Percentiles rank a stretch among this genome's conserved stretches.
phyloP scores from a whole-genome alignment of 2,797 vertebrate species.

The Pelodytes ibericus region DNA sequence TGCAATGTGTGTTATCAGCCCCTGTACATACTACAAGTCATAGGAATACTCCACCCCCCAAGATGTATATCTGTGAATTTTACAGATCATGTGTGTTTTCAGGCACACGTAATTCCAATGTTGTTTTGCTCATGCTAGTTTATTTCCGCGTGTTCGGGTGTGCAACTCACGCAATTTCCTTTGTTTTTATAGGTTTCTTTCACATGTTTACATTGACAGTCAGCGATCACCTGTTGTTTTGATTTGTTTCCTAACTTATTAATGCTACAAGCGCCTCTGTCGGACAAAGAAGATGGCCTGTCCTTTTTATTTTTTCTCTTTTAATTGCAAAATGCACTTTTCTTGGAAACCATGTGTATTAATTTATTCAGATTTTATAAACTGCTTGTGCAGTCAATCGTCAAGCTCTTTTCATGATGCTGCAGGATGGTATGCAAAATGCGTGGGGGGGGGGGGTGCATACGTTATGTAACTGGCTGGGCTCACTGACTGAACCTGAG shows the following conservation, averaged over 20 bases:
- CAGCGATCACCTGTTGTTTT: neutral
- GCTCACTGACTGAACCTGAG: no score
- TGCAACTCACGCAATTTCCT: neutral
- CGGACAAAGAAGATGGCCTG: conserved; percentile 15
- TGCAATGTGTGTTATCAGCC: neutral
- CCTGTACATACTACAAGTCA: neutral
- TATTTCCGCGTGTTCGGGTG: neutral
- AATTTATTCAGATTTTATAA: conserved; percentile 41
- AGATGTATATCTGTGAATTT: neutral
- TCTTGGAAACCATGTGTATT: conserved; percentile 24
- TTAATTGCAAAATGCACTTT: conserved; percentile 15
- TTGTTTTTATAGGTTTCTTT: neutral
- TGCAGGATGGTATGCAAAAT: neutral
- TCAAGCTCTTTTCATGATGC: neutral
- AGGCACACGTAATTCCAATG: neutral
- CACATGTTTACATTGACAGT: neutral
- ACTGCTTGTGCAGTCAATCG: neutral
- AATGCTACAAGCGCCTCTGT: neutral
- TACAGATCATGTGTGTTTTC: neutral
- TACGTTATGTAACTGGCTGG: no score
- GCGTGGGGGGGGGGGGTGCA: no score
- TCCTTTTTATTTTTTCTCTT: neutral
- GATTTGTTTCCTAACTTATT: neutral
- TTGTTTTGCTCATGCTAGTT: neutral
- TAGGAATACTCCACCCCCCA: no score